Evolutionary conservation across 2,113 vertebrate species (phyloP), one percentile per base, ranked within the genome.

Genomic region (Platysternon megacephalum): DNA sequence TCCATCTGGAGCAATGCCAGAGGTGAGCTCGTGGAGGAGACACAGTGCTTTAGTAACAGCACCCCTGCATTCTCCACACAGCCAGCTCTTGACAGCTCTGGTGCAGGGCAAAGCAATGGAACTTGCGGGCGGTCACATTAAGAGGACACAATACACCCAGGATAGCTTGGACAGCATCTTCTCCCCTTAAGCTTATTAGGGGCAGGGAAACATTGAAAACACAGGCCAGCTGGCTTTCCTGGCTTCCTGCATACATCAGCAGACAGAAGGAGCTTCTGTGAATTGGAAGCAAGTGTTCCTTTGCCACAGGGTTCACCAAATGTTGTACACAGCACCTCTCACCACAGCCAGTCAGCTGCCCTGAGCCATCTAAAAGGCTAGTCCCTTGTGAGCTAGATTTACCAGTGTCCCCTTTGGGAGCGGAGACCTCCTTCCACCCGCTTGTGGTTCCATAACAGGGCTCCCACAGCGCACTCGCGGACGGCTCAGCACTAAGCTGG

Each of bases 161-260:
- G 89, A 74, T 79, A 21, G 79, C 46, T 91, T 82, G 82, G 80
- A 58, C 53, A 32, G 7, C 55, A 56, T 11, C 68, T 86, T 10
- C 65, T 8, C 84, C 52, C 52, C 9, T 52, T 95, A 96, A 97
- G 95, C 97, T 88, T 42, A 95, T 95, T 95, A 95, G 85, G 32
- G 85, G 82, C 81, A 87, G n/a, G n/a, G n/a, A 72, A 22, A 9
- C 61, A 35, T 92, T 92, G 93, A 79, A 81, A 86, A 90, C 89
- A 93, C 88, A 81, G 94, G 83, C 95, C 95, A 93, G 95, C 93
- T 96, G 96, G 93, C 61, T 88, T 48, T 46, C 8, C 56, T 5
- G 91, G 87, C 87, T 86, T 55, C 51, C 51, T 11, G 39, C 81
- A 29, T 3, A 39, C 39, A 5, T 42, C 81, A 7, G 91, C 74